A percentile compares a stretch with the other conserved stretches of the same genome.
These are phyloP conservation scores for Taenioides sp. DNA, from an alignment of 2,797 vertebrate genomes.

Conservation along the genomic window DNA sequence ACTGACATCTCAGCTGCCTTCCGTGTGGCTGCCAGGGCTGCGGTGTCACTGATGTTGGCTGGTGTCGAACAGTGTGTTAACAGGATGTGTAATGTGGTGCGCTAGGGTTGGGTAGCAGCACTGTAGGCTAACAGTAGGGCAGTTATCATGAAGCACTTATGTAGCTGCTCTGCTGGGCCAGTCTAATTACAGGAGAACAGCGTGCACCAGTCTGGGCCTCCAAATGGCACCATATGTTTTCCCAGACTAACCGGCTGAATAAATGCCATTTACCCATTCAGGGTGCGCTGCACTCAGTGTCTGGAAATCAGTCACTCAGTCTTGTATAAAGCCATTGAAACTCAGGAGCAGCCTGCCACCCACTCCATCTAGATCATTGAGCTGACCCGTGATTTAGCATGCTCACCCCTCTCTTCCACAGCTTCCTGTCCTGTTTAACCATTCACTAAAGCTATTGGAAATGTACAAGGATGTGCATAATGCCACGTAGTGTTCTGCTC, in stretches of 20 bases:
- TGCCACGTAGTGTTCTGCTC: conserved; percentile 17
- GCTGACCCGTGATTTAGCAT: conserved; percentile 57
- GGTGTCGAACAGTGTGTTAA: conserved; percentile 74
- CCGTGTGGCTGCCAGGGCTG: conserved; percentile 64
- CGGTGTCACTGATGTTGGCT: conserved; percentile 63
- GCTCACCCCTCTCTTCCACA: conserved; percentile 40
- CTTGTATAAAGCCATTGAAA: conserved; percentile 73
- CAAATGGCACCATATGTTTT: conserved; percentile 97
- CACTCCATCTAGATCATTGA: conserved; percentile 57
- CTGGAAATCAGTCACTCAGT: conserved; percentile 76
- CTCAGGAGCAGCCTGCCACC: conserved; percentile 43
- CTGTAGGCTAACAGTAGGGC: conserved; percentile 65
- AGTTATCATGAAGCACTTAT: conserved; percentile 78
- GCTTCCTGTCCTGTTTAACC: conserved; percentile 71
- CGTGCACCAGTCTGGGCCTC: conserved; percentile 86
- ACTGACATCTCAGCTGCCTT: conserved; percentile 37
- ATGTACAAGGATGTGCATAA: conserved; percentile 34
- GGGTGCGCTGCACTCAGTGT: conserved; percentile 74
- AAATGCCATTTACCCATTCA: conserved; percentile 82
- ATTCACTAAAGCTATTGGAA: conserved; percentile 64
- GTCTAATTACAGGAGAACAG: conserved; percentile 97
- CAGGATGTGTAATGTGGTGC: conserved; percentile 70
- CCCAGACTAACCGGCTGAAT: conserved; percentile 88
- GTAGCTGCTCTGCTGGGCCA: conserved; percentile 82
- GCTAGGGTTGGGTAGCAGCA: conserved; percentile 66